Evolutionary conservation across 2,797 vertebrate genomes (phyloP).

Genomic region (Microctenopoma lineatum): DNA sequence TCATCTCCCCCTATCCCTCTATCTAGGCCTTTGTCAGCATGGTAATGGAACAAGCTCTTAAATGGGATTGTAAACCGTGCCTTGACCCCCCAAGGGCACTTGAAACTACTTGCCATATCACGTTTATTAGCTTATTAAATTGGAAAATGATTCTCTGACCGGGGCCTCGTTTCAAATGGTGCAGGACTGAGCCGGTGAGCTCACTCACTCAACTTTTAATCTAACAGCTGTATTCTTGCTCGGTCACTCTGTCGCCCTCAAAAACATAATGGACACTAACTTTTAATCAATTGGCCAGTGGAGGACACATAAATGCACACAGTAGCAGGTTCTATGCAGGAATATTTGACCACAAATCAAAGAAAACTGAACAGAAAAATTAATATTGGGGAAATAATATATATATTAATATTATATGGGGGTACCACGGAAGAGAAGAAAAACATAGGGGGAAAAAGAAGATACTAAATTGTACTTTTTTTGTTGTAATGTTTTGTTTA

Average conservation of each 20-base stretch:
- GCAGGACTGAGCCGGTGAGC: slow-evolving; percentile 45
- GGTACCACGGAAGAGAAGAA: no score
- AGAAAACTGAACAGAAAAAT: no score
- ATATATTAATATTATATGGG: no score
- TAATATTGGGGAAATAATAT: no score
- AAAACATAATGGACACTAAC: slow-evolving; percentile 63
- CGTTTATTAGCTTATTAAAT: slow-evolving; percentile 79
- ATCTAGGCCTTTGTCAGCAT: slow-evolving; percentile 55
- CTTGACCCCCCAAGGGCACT: slow-evolving; percentile 69
- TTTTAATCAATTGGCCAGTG: slow-evolving; percentile 57
- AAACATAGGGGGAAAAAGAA: no score
- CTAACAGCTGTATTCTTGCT: slow-evolving; percentile 58
- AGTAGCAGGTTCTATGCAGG: slow-evolving; percentile 31
- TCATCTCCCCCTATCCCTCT: slow-evolving; percentile 34
- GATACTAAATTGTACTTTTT: no score
- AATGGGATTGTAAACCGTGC: slow-evolving; percentile 71
- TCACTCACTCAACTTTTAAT: slow-evolving; percentile 70
- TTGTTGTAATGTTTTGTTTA: no score
- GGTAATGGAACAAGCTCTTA: slow-evolving; percentile 73
- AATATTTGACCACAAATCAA: no score
- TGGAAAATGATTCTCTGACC: slow-evolving; percentile 65
- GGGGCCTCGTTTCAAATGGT: slow-evolving; percentile 60
- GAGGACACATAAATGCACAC: slow-evolving; percentile 57
- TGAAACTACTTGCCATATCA: slow-evolving; percentile 70
- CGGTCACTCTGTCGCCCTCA: slow-evolving; percentile 54